phyloP scores from a whole-genome alignment of 2,113 vertebrate genomes.

The Brienomyrus longianalis region DNA sequence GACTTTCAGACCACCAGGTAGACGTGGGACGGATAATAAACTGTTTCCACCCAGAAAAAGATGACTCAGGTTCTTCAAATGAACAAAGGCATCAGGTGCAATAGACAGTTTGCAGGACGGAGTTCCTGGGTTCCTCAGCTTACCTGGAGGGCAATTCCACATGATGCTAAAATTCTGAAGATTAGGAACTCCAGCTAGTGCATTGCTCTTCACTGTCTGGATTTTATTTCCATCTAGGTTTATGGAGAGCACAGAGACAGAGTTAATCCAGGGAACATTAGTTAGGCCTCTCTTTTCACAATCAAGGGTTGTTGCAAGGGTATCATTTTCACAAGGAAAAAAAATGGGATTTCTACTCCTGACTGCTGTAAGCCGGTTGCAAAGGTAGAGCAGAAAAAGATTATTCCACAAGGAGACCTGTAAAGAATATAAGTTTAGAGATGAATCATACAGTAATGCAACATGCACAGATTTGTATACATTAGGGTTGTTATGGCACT shows the following conservation, averaged over 20 bases:
- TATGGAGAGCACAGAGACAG: constrained; percentile 41
- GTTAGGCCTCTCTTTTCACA: constrained; percentile 49
- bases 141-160: constrained; percentile 51
- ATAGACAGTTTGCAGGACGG: constrained; percentile 49
- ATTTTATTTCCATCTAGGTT: constrained; percentile 54
- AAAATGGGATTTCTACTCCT: constrained; percentile 44
- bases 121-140: constrained; percentile 24
- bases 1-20: constrained; percentile 49
- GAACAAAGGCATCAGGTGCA: constrained; percentile 44
- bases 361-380: constrained; percentile 38
- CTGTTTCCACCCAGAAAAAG: constrained; percentile 61
- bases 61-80: constrained; percentile 40
- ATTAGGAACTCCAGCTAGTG: constrained; percentile 53
- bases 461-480: neutral
- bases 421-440: constrained; percentile 21
- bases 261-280: constrained; percentile 47
- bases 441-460: neutral
- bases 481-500: neutral
- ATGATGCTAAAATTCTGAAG: constrained; percentile 50
- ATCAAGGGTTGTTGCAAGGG: constrained; percentile 42
- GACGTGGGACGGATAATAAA: constrained; percentile 51
- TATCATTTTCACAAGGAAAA: constrained; percentile 59
- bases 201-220: constrained; percentile 23
- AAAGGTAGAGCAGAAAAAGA: constrained; percentile 32
- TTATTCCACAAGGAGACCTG: constrained; percentile 40